Evolutionary conservation across 37 sponge, comb jelly and placozoan genomes (phyloP).

Genomic region (Theonella swinhoei): DNA sequence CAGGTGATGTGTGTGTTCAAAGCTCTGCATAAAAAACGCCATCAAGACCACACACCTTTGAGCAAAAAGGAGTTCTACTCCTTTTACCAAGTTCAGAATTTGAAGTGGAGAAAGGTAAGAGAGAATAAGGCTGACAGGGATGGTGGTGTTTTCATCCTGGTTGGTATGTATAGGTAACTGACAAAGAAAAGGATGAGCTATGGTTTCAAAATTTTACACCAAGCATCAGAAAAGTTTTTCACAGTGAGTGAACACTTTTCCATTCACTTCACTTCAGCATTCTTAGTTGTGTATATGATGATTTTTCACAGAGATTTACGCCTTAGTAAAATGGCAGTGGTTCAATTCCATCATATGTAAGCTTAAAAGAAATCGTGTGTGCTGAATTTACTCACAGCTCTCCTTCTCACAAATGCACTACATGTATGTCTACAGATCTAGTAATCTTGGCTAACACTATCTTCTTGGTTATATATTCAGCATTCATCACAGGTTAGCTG

Average conservation of each 20-base stretch:
- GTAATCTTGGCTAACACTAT: conserved; percentile 41
- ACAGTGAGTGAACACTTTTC: too few relatives aligned
- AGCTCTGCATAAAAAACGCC: conserved; percentile 45
- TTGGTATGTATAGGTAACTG: background rate
- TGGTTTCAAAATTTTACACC: conserved; percentile 13
- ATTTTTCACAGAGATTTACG: background rate
- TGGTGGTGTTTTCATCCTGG: too few relatives aligned
- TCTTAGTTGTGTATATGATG: background rate
- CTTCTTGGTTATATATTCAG: conserved; percentile 34
- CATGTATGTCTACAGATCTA: conserved; percentile 34
- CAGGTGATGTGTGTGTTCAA: conserved; percentile 81
- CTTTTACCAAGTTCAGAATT: conserved; percentile 64
- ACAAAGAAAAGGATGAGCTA: background rate
- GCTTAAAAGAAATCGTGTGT: background rate
- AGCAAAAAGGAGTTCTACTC: conserved; percentile 61
- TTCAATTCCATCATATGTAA: conserved; percentile 27
- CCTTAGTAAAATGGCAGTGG: conserved; percentile 24
- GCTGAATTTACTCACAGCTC: background rate
- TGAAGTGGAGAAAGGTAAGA: conserved; percentile 66
- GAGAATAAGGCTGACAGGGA: too few relatives aligned
- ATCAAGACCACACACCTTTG: conserved; percentile 9
- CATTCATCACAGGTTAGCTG: conserved; percentile 11
- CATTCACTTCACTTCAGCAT: too few relatives aligned
- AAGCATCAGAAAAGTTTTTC: too few relatives aligned
- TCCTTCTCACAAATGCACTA: too few relatives aligned